These are phyloP conservation scores for Rhamphomyia laevipes DNA, from an alignment of 2,888 invertebrate genomes.

Conservation along the genomic window DNA sequence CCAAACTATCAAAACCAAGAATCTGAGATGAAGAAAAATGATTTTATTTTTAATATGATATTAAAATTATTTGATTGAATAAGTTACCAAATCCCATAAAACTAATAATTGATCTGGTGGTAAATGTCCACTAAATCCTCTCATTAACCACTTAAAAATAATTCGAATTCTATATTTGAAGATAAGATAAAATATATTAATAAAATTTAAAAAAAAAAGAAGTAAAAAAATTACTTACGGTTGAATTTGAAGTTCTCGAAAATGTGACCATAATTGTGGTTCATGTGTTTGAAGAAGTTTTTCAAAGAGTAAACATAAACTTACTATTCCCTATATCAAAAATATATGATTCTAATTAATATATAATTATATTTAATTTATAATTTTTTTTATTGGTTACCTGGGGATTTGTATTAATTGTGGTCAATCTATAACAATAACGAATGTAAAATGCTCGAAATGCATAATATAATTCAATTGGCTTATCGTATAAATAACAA, in stretches of 20 bases:
- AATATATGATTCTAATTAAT: conserved; percentile 6
- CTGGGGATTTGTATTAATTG: conserved; percentile 84
- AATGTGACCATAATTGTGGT: conserved; percentile 82
- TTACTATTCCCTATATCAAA: conserved; percentile 78
- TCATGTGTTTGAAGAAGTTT: conserved; percentile 81
- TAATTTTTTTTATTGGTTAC: conserved; percentile 23
- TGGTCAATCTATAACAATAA: conserved; percentile 86
- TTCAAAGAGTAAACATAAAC: conserved; percentile 80
- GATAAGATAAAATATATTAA: too few relatives aligned
- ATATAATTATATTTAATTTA: not conserved
- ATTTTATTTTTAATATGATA: not conserved
- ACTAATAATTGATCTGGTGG: conserved; percentile 84
- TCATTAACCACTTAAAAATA: conserved; percentile 93
- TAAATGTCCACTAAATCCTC: conserved; percentile 89
- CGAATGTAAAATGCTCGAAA: conserved; percentile 84
- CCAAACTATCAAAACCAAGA: conserved; percentile 83
- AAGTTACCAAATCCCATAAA: conserved; percentile 79
- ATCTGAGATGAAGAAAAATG: conserved; percentile 34
- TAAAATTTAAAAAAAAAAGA: not conserved
- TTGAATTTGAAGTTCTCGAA: conserved; percentile 74
- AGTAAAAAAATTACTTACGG: conserved; percentile 55
- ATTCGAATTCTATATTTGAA: conserved; percentile 57
- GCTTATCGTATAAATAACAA: conserved; percentile 85
- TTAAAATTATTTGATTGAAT: too few relatives aligned
- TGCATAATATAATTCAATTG: conserved; percentile 74